Evolutionary conservation across 2,113 vertebrate genomes (phyloP).

Genomic region (Xiphophorus hellerii): DNA sequence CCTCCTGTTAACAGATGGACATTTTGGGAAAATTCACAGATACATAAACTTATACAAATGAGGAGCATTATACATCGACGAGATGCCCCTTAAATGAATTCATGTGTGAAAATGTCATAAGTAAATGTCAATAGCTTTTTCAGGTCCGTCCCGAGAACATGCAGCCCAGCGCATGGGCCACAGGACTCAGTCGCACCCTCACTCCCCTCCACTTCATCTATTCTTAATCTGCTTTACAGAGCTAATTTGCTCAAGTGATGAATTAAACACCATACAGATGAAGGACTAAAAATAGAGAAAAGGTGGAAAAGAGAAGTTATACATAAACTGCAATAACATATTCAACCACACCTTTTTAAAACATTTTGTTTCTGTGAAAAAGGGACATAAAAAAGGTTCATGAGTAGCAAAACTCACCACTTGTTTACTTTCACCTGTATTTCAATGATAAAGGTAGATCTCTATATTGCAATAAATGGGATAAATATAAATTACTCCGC

Average conservation of each 20-base stretch:
- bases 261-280: conserved; percentile 64
- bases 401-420: no score
- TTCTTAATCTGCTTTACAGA: conserved; percentile 66
- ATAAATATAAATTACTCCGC: no score
- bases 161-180: conserved; percentile 36
- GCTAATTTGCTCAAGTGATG: conserved; percentile 53
- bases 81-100: conserved; percentile 59
- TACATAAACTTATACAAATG: conserved; percentile 19
- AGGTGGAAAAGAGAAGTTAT: conserved; percentile 19
- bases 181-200: conserved; percentile 35
- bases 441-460: neutral
- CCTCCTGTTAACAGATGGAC: conserved; percentile 32
- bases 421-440: neutral
- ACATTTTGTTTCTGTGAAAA: neutral
- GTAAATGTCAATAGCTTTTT: conserved; percentile 77
- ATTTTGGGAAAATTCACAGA: neutral
- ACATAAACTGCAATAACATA: no score
- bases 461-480: no score
- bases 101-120: conserved; percentile 73
- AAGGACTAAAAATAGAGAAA: conserved; percentile 26
- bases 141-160: conserved; percentile 58
- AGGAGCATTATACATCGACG: conserved; percentile 60
- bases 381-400: neutral
- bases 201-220: conserved; percentile 61
- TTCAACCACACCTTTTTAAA: no score